Percentiles rank a stretch among this genome's conserved stretches.
These are phyloP conservation scores for Diplogasteroides magnus DNA, from an alignment of 1,140 invertebrate species.

Conservation along the genomic window DNA sequence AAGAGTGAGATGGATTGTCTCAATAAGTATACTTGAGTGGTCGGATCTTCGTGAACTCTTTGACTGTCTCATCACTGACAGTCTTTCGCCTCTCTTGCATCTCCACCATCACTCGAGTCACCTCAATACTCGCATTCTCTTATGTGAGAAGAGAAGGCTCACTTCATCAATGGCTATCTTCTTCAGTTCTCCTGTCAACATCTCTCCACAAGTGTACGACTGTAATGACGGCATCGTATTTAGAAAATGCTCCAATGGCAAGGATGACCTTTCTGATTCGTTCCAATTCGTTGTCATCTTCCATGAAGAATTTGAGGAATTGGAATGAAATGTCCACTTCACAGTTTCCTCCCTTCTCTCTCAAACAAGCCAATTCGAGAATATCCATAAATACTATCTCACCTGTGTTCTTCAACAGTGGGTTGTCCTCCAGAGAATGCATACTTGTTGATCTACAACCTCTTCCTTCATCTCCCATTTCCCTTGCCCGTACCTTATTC, in stretches of 20 bases:
- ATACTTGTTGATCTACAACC: conserved; percentile 81
- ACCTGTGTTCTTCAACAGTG: conserved; percentile 83
- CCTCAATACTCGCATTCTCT: too few species aligned
- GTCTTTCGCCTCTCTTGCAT: conserved; percentile 76
- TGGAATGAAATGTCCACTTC: conserved; percentile 92
- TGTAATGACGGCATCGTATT: conserved; percentile 55
- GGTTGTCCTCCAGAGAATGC: conserved; percentile 93
- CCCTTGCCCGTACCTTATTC: too few species aligned
- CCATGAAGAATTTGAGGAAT: conserved; percentile 88
- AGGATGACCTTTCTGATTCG: conserved; percentile 71
- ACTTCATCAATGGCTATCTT: conserved; percentile 75
- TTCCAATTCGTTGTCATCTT: conserved; percentile 82
- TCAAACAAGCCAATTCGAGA: too few species aligned
- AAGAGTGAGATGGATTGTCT: too few species aligned
- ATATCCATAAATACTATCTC: too few species aligned
- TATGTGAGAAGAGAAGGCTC: too few species aligned
- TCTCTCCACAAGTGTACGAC: conserved; percentile 79
- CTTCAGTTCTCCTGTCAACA: conserved; percentile 90
- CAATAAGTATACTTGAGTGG: conserved; percentile 66
- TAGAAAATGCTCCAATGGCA: too few species aligned
- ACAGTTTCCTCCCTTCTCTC: conserved; percentile 76
- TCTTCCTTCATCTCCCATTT: too few species aligned
- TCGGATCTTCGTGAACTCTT: conserved; percentile 76
- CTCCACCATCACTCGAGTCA: conserved; percentile 70
- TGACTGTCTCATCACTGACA: conserved; percentile 79